Percentiles rank a stretch among this genome's conserved stretches.
Evolutionary conservation across 2,113 vertebrate species (phyloP).

Genomic region (Spermophilus dauricus): DNA sequence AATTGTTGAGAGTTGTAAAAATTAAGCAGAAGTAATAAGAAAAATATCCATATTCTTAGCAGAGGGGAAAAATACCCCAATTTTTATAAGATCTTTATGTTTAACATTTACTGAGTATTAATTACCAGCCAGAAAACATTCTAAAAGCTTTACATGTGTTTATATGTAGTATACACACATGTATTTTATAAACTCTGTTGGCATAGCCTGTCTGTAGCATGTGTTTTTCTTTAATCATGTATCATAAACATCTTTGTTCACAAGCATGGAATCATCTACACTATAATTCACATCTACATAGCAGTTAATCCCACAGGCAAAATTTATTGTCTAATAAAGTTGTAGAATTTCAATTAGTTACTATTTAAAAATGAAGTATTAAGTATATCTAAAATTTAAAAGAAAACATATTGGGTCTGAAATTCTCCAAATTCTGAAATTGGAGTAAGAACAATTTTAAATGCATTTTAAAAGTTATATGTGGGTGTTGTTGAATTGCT

Average conservation of each 20-base stretch:
- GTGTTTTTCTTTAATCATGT: too few species aligned
- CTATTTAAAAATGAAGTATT: neutral
- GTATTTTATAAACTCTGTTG: neutral
- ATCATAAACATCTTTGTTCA: too few species aligned
- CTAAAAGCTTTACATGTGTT: neutral
- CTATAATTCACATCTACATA: too few species aligned
- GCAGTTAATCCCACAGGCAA: too few species aligned
- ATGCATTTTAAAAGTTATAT: neutral
- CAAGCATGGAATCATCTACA: too few species aligned
- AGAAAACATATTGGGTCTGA: neutral
- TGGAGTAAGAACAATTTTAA: neutral
- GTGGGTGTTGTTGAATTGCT: neutral
- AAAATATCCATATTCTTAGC: neutral
- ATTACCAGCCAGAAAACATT: neutral
- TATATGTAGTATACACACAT: neutral
- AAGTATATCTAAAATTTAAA: neutral
- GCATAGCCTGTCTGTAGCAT: too few species aligned
- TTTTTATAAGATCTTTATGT: neutral
- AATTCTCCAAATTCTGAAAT: neutral
- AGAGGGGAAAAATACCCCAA: neutral
- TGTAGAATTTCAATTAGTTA: neutral
- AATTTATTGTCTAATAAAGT: neutral
- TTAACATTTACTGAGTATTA: neutral
- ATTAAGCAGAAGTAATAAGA: neutral
- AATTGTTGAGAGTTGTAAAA: neutral